Base-by-base conservation (phyloP, 2,888 invertebrate genomes). In the Stictocephala bisonia region DNA sequence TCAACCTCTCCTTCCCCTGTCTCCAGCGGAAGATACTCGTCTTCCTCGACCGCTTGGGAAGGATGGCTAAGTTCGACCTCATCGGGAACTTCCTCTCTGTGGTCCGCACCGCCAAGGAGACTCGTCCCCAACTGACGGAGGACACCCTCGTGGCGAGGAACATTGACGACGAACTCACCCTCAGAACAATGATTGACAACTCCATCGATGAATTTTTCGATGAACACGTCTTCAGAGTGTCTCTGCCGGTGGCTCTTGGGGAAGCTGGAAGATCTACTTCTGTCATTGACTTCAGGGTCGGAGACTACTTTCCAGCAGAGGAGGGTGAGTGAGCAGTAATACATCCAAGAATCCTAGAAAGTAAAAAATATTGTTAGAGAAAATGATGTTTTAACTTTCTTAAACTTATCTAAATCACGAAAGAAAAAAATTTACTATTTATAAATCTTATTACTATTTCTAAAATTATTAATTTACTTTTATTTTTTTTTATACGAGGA, bases 131-230 rank as follows among this genome's bases (percentile, higher is more conserved):
- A 15, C 27, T 74, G 72, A 73, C 51, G 71, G 79, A 66, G 51
- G 73, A 24, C 53, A 77, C 75, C 41, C 75, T 15, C 85, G 87
- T 0, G 75, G 85, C 80, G 48, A 77, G 80, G 2, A 76, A 79
- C n/a, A 73, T 78, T 3, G 78, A 80, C n/a, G 72, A 68, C 24
- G 77, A 76, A 6, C 67, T 51, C 29, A 68, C 74, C 2, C 72
- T 76, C 51, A 74, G 72, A 22, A 64, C 71, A 13, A 72, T 85
- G 78, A 88, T 89, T 40, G 88, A 89, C 70, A 82, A 83, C 60
- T 86, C 86, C 31, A 84, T 89, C 0, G 86, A 88, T 15, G 82
- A 84, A 13, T 89, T 89, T 79, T 89, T 89, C 77, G 86, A 87
- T 51, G 86, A 84, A 24, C 88, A 88, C 74, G 84, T 87, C 0